Evolutionary conservation across 2,113 vertebrate species (phyloP), one percentile per base, ranked within the genome.

Genomic region (Chloebia gouldiae): DNA sequence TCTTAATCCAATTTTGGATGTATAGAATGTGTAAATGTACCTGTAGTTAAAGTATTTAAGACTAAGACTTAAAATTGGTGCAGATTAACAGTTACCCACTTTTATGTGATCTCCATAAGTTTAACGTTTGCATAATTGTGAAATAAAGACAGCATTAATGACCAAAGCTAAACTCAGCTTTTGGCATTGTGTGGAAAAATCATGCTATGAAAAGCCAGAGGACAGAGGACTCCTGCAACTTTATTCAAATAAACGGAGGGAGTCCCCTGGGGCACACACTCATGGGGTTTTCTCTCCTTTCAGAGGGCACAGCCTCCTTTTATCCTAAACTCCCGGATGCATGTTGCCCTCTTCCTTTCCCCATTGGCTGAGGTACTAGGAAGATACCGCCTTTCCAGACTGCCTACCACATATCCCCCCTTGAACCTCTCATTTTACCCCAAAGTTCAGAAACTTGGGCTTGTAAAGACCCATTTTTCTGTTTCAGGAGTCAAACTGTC

Each of bases 301-400:
- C 0, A 0, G 33, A 33, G 22, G 10, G 6, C 0, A 1, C 33
- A 72, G 33, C 33, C 22, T 63, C 49, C 18, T 64, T 84, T 47
- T 39, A 28, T 54, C 59, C 69, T 4, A 3, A 54, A 39, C 49
- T 47, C 40, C 39, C 3, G 0, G 22, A 33, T 1, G 0, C 33
- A 21, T 0, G 1, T 1, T 39, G 18, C 9, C 11, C n/a, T 54
- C 49, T 47, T 54, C 27, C 39, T 9, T 72, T 27, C 39, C 18
- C 33, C 9, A 0, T 0, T 54, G 40, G n/a, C 49, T 47, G 40
- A 84, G 39, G 33, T 12, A 27, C 33, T 6, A 3, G 28, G 40
- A 45, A 54, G 22, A n/a, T 39, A 27, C 33, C 15, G 18, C 40
- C 81, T 64, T 33, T 23, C 22, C 0, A 0, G 33, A 10, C 27